Evolutionary conservation across 2,797 vertebrate species (phyloP).

Genomic region (Platalea minor): DNA sequence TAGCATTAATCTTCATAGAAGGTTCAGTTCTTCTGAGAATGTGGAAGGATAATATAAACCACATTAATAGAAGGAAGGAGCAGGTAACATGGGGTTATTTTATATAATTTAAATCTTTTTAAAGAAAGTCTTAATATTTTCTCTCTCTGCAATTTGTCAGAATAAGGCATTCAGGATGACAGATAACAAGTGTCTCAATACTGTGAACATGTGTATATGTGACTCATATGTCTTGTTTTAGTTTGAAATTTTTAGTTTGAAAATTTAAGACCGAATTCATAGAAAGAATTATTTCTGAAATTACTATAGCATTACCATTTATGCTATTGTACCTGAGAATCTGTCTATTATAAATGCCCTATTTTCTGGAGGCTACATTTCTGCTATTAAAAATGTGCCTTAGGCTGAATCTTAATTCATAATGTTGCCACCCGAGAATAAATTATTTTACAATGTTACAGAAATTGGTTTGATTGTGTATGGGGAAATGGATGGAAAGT

Average conservation of each 20-base stretch:
- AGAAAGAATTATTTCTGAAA: background rate
- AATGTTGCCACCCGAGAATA: background rate
- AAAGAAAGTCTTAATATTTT: constrained; percentile 19
- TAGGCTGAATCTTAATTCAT: background rate
- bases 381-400: background rate
- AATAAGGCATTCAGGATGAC: background rate
- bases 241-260: background rate
- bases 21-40: constrained; percentile 38
- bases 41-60: constrained; percentile 18
- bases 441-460: background rate
- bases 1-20: constrained; percentile 64
- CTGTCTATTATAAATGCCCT: background rate
- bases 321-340: background rate
- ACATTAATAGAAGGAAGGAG: constrained; percentile 29
- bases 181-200: background rate
- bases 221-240: background rate
- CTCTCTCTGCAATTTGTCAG: constrained; percentile 9
- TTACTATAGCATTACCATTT: background rate
- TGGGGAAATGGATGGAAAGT: background rate
- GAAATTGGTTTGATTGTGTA: background rate
- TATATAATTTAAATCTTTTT: background rate
- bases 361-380: background rate
- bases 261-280: background rate
- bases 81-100: background rate
- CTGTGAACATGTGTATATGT: background rate